Conservation (phyloP, 2,888 invertebrate genomes). For the Baronia brevicornis region DNA sequence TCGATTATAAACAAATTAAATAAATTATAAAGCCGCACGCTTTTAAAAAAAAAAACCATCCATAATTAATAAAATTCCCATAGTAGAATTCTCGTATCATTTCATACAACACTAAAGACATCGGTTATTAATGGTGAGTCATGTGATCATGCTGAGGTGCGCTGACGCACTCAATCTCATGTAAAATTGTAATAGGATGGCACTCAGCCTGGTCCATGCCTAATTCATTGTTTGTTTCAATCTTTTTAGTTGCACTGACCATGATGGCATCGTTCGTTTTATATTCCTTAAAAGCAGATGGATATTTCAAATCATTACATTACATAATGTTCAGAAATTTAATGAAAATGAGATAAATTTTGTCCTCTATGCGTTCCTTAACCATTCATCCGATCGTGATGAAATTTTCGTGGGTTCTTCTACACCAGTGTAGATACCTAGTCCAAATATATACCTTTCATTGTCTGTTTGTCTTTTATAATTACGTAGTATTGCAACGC, state of each 20-base stretch:
- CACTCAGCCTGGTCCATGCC: slow-evolving; percentile 33
- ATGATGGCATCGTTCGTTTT: slow-evolving; percentile 20
- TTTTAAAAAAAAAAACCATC: slow-evolving; percentile 18
- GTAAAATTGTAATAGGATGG: slow-evolving; percentile 51
- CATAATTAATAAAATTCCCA: background rate
- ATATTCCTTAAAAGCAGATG: slow-evolving; percentile 10
- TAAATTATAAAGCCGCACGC: slow-evolving; percentile 51
- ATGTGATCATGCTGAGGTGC: slow-evolving; percentile 17
- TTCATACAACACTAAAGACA: background rate
- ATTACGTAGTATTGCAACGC: too few relatives aligned
- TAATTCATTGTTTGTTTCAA: slow-evolving; percentile 51
- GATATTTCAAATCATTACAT: too few relatives aligned
- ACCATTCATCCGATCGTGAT: too few relatives aligned
- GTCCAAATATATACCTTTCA: slow-evolving; percentile 4
- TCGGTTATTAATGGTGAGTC: slow-evolving; percentile 1
- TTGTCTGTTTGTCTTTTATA: too few relatives aligned
- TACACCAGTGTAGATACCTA: background rate
- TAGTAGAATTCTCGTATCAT: background rate
- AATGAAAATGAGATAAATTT: too few relatives aligned
- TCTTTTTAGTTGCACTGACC: slow-evolving; percentile 20
- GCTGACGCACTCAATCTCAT: slow-evolving; percentile 38
- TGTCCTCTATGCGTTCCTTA: too few relatives aligned
- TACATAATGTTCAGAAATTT: too few relatives aligned
- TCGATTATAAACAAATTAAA: slow-evolving; percentile 12
- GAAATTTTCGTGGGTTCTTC: too few relatives aligned